Evolutionary conservation across 2,113 vertebrate genomes (phyloP).

Genomic region (Coreoperca whiteheadi): DNA sequence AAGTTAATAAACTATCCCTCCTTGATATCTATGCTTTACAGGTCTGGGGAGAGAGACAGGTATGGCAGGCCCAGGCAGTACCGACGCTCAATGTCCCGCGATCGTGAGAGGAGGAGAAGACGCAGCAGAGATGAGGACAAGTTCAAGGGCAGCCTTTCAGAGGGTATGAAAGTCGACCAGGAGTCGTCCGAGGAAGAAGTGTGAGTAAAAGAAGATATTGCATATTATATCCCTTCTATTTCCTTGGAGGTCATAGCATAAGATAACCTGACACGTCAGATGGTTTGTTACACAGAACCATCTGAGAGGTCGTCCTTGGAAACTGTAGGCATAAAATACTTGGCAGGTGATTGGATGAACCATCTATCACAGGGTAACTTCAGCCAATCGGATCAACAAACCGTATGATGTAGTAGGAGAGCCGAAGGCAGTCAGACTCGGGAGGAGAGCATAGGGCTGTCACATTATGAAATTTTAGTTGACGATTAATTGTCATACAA

Average conservation of each 20-base stretch:
- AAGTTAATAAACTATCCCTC: background rate
- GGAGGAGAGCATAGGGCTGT: too few relatives aligned
- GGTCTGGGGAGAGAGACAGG: slow-evolving; percentile 87
- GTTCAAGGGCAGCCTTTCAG: slow-evolving; percentile 98
- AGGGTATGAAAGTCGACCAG: slow-evolving; percentile 97
- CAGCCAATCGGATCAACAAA: too few relatives aligned
- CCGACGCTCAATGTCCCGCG: slow-evolving; percentile 90
- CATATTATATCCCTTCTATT: background rate
- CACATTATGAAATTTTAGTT: too few relatives aligned
- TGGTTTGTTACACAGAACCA: too few relatives aligned
- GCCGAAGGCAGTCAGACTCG: too few relatives aligned
- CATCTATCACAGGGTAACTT: too few relatives aligned
- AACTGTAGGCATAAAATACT: too few relatives aligned
- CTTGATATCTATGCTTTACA: slow-evolving; percentile 11
- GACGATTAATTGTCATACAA: too few relatives aligned
- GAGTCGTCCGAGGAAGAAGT: slow-evolving; percentile 96
- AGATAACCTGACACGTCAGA: too few relatives aligned
- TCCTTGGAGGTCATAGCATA: background rate
- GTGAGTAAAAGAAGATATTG: slow-evolving; percentile 81
- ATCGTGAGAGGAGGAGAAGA: slow-evolving; percentile 85
- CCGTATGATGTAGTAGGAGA: too few relatives aligned
- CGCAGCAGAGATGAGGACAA: slow-evolving; percentile 96
- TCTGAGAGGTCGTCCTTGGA: too few relatives aligned
- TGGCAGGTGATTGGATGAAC: too few relatives aligned
- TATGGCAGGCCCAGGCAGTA: slow-evolving; percentile 87